Conservation (phyloP, 2,888 invertebrate species). For the Fissipunctia ypsillon region DNA sequence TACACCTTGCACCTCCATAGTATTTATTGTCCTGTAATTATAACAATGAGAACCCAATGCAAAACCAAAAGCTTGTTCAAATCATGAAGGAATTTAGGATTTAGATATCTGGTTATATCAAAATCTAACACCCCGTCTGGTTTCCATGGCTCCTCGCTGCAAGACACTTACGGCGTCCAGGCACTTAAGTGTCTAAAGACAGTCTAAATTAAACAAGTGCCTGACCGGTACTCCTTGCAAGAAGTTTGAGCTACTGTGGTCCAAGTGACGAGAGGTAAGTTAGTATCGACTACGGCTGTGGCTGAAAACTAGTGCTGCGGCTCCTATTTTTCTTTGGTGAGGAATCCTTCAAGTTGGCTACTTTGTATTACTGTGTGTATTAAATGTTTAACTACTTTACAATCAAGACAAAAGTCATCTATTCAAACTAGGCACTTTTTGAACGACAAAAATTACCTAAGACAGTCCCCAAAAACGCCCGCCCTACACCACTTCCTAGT, state of each 20-base stretch:
- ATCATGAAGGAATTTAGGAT: not conserved
- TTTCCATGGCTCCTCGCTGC: not conserved
- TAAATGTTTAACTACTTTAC: too few species aligned
- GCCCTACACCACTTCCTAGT: too few species aligned
- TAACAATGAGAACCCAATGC: not conserved
- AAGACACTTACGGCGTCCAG: constrained; percentile 10
- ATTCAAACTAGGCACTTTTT: too few species aligned
- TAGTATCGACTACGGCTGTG: too few species aligned
- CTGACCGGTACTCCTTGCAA: constrained; percentile 63
- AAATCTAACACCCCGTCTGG: not conserved
- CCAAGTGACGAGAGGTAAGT: constrained; percentile 43
- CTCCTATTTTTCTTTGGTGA: too few species aligned
- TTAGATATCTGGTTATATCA: not conserved
- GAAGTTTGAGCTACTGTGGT: constrained; percentile 53
- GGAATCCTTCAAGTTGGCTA: too few species aligned
- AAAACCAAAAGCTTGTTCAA: not conserved
- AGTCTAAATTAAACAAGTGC: constrained; percentile 74
- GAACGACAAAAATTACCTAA: too few species aligned
- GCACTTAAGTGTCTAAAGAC: constrained; percentile 67
- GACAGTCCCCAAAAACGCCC: too few species aligned
- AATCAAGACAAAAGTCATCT: too few species aligned
- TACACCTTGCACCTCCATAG: not conserved
- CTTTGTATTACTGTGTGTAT: too few species aligned
- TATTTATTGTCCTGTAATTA: not conserved
- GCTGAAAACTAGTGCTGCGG: too few species aligned